Percentiles rank a stretch among this genome's conserved stretches.
phyloP scores from a whole-genome alignment of 2,888 invertebrate genomes.

The Ecliptopera silaceata region DNA sequence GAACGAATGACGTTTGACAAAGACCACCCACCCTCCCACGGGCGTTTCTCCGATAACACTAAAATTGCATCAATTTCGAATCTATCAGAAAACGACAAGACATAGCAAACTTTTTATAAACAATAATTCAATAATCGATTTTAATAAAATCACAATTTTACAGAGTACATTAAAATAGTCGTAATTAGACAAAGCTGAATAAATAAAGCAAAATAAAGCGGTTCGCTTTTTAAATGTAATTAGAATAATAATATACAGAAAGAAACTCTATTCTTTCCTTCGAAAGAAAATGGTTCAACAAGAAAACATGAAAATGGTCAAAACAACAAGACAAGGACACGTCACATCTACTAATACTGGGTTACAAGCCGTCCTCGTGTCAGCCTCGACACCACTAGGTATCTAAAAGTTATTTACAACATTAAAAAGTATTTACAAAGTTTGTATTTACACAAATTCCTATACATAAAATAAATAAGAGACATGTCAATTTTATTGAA shows the following conservation, averaged over 20 bases:
- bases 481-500: conserved; percentile 79
- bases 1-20: conserved; percentile 54
- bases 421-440: conserved; percentile 70
- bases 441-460: conserved; percentile 68
- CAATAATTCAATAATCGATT: conserved; percentile 9
- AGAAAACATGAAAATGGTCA: conserved; percentile 26
- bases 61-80: conserved; percentile 75
- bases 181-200: neutral
- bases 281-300: conserved; percentile 2
- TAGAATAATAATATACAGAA: conserved; percentile 1
- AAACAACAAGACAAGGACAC: conserved; percentile 53
- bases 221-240: neutral
- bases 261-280: neutral
- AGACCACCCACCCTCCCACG: conserved; percentile 52
- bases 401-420: conserved; percentile 36
- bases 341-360: conserved; percentile 76
- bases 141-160: conserved; percentile 3
- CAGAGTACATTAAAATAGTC: neutral
- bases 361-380: conserved; percentile 55
- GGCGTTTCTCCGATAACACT: conserved; percentile 64
- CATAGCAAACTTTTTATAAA: conserved; percentile 15
- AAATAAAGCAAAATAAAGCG: conserved; percentile 3
- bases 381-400: conserved; percentile 35
- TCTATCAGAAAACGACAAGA: conserved; percentile 69
- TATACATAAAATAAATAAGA: conserved; percentile 77